Evolutionary conservation across 2,888 invertebrate genomes (phyloP), one percentile per base, ranked within the genome.

Genomic region (Anarsia innoxiella): DNA sequence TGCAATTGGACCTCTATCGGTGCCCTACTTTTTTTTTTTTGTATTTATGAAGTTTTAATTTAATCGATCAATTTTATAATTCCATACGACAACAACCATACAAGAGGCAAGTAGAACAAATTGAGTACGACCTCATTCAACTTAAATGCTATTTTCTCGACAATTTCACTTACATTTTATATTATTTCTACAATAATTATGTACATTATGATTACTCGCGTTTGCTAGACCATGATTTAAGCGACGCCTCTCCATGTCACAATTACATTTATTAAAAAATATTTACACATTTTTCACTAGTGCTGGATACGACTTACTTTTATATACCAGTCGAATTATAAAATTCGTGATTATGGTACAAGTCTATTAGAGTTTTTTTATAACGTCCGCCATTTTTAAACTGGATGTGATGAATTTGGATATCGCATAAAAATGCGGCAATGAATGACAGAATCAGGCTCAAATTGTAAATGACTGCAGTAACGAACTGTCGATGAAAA

Each of bases 211-310:
- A 50, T 51, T 54, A 60, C 51, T 46, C 45, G 42, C 51, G 48
- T 49, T 59, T 48, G 52, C 51, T 55, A 54, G 46, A 53, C 51
- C 64, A 63, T 57, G 61, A 62, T 64, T 65, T 45, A 65, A 70
- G 62, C 64, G 53, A 56, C 58, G 48, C 44, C 40, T 46, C 46
- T 49, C 49, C 51, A 49, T n/a, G 48, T 52, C 49, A 48, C 42
- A 56, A 53, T 56, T 59, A 62, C 59, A 59, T 59, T 39, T 40
- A 38, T 41, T 42, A 37, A 48, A 53, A 67, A 66, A 66, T 67
- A 61, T 73, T 72, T 74, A 66, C 73, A 71, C 72, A 82, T 54
- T 57, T 57, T 62, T 60, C 53, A 48, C 58, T 62, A 62, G 53
- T 63, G 57, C 58, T 57, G 63, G 59, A 59, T 54, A 59, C 52